Percentiles rank a stretch among this genome's conserved stretches.
Evolutionary conservation across 1,140 invertebrate species (phyloP).

Genomic region (Scaptomyza graminum): DNA sequence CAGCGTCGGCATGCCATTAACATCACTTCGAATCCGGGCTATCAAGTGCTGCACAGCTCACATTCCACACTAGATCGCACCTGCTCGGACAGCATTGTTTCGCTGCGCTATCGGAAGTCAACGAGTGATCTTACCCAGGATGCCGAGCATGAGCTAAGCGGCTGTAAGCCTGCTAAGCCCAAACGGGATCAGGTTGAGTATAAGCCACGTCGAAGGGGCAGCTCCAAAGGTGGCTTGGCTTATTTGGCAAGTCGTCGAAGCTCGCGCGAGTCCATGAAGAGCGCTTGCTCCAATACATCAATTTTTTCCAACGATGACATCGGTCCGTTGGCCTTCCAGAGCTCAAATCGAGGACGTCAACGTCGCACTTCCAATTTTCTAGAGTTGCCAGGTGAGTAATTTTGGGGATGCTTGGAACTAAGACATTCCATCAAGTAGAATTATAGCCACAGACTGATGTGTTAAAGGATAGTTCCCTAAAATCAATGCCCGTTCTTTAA

Average conservation of each 20-base stretch:
- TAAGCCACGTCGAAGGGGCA: slow-evolving; percentile 75
- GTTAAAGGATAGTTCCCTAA: no score
- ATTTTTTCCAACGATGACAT: slow-evolving; percentile 88
- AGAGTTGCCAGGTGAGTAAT: slow-evolving; percentile 90
- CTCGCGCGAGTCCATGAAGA: slow-evolving; percentile 88
- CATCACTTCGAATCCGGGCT: slow-evolving; percentile 83
- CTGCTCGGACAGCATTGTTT: slow-evolving; percentile 80
- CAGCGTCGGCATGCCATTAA: slow-evolving; percentile 82
- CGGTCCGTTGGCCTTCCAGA: slow-evolving; percentile 89
- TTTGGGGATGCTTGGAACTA: no score
- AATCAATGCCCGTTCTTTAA: no score
- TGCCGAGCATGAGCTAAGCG: slow-evolving; percentile 66
- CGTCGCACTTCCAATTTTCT: slow-evolving; percentile 93
- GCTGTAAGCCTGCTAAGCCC: slow-evolving; percentile 60
- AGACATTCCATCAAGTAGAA: no score
- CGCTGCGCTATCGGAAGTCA: slow-evolving; percentile 86
- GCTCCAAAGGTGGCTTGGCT: slow-evolving; percentile 87
- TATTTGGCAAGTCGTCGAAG: slow-evolving; percentile 90
- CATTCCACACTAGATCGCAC: slow-evolving; percentile 83
- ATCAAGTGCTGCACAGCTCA: slow-evolving; percentile 81
- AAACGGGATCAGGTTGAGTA: slow-evolving; percentile 57
- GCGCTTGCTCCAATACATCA: slow-evolving; percentile 87
- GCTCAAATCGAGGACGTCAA: slow-evolving; percentile 89
- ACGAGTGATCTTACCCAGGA: slow-evolving; percentile 89
- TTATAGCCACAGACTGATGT: no score